These are phyloP conservation scores for Cassiopea xamachana DNA, from an alignment of 30 jellyfish, hydroid and myxozoan genomes.

Conservation along the genomic window DNA sequence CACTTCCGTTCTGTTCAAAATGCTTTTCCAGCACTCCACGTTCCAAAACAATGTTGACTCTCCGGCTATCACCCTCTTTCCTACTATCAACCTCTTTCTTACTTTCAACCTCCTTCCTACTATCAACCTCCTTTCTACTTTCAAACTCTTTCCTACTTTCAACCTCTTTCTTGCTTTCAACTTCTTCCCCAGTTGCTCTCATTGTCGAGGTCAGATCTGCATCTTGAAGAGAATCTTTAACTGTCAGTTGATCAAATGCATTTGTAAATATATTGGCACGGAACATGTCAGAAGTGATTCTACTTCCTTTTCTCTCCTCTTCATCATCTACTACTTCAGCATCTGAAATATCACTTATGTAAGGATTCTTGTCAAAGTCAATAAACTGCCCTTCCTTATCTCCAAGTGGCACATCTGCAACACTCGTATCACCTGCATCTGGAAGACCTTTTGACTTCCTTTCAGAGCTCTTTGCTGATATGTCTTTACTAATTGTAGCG, in stretches of 20 bases:
- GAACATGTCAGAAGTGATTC: constrained; percentile 64
- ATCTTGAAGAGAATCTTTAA: background rate
- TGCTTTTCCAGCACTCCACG: background rate
- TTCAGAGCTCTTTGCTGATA: background rate
- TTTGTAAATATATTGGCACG: constrained; percentile 66
- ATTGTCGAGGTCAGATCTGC: background rate
- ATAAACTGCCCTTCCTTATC: background rate
- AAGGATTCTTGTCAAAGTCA: constrained; percentile 43
- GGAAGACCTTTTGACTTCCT: background rate
- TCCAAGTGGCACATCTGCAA: background rate
- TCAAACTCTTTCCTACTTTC: too few species aligned
- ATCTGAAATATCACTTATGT: constrained; percentile 71
- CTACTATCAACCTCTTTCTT: too few species aligned
- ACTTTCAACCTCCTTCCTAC: too few species aligned
- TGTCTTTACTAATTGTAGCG: background rate
- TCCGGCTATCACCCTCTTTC: too few species aligned
- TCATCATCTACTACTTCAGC: constrained; percentile 49
- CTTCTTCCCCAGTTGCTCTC: background rate
- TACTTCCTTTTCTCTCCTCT: background rate
- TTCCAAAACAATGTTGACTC: background rate
- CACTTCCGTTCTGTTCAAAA: background rate
- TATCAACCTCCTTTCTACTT: too few species aligned
- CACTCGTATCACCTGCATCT: background rate
- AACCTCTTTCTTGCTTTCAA: background rate
- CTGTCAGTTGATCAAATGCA: constrained; percentile 28